Percentiles rank a stretch among this genome's conserved stretches.
Conservation (phyloP, 37 sponge, comb jelly and placozoan genomes). For the Chondrilla cf. caribensis region DNA sequence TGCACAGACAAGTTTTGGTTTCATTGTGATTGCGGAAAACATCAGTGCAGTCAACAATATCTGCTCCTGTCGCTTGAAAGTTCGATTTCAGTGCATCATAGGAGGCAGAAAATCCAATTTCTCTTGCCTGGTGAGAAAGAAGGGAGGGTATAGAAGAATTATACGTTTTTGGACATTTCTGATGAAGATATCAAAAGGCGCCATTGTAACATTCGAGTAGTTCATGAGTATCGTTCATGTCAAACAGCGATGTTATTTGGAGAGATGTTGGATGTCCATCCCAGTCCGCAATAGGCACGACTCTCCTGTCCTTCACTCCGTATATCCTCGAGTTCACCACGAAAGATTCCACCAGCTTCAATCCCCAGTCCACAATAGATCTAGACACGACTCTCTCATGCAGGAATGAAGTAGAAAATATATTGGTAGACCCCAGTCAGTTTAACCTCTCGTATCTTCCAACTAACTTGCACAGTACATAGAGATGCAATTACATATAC, state of each 20-base stretch:
- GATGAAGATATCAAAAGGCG: not conserved
- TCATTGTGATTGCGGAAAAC: not conserved
- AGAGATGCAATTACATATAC: no score
- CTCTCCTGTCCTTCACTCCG: not conserved
- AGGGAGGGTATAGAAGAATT: not conserved
- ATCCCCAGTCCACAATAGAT: conserved; percentile 41
- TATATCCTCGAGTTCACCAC: conserved; percentile 28
- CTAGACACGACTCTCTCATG: no score
- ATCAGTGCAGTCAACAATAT: not conserved
- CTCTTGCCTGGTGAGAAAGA: not conserved
- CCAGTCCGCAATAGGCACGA: conserved; percentile 11
- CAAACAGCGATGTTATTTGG: not conserved
- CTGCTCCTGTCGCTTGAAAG: not conserved
- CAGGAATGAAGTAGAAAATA: no score
- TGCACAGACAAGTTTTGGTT: no score
- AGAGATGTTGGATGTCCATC: not conserved
- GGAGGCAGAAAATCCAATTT: not conserved
- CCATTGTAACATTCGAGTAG: not conserved
- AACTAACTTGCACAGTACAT: no score
- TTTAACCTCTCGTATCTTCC: no score
- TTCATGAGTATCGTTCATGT: not conserved
- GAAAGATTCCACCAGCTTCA: conserved; percentile 33
- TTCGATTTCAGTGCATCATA: no score
- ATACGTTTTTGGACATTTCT: not conserved
- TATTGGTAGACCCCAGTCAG: no score